phyloP scores from a whole-genome alignment of 2,797 vertebrate genomes.

The Esox lucius region DNA sequence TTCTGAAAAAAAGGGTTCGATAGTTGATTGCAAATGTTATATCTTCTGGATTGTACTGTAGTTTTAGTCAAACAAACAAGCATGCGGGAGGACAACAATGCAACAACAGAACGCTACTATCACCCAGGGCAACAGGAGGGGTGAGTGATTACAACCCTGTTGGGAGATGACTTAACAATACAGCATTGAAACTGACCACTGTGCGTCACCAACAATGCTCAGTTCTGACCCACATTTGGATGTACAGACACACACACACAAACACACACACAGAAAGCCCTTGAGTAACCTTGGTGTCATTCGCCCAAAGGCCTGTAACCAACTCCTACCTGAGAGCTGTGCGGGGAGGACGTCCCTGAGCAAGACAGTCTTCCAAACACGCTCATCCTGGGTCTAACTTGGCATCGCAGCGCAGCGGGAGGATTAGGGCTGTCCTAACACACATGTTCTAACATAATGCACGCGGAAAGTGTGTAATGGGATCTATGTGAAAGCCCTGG shows the following conservation, averaged over 20 bases:
- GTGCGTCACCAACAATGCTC: not conserved
- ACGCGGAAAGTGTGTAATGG: slow-evolving; percentile 37
- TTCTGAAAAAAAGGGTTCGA: slow-evolving; percentile 6
- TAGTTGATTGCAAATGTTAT: not conserved
- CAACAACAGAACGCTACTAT: slow-evolving; percentile 40
- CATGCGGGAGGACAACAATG: slow-evolving; percentile 29
- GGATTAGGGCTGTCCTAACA: slow-evolving; percentile 46
- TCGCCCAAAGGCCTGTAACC: slow-evolving; percentile 5
- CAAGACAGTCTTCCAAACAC: slow-evolving; percentile 42
- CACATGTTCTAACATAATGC: slow-evolving; percentile 24
- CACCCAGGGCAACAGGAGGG: slow-evolving; percentile 34
- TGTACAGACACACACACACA: not conserved
- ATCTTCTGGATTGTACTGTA: not conserved
- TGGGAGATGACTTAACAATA: not conserved
- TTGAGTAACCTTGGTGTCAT: slow-evolving; percentile 45
- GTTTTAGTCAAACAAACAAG: slow-evolving; percentile 19
- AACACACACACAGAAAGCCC: slow-evolving; percentile 15
- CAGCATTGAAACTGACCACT: not conserved
- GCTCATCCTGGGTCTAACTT: slow-evolving; percentile 27
- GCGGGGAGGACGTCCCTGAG: slow-evolving; percentile 6
- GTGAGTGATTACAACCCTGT: slow-evolving; percentile 34
- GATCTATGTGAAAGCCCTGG: slow-evolving; percentile 22
- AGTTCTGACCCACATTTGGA: not conserved
- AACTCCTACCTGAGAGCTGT: slow-evolving; percentile 12
- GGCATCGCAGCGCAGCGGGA: slow-evolving; percentile 22